Conservation (phyloP, 2,113 vertebrate genomes). For the Channa argus region DNA sequence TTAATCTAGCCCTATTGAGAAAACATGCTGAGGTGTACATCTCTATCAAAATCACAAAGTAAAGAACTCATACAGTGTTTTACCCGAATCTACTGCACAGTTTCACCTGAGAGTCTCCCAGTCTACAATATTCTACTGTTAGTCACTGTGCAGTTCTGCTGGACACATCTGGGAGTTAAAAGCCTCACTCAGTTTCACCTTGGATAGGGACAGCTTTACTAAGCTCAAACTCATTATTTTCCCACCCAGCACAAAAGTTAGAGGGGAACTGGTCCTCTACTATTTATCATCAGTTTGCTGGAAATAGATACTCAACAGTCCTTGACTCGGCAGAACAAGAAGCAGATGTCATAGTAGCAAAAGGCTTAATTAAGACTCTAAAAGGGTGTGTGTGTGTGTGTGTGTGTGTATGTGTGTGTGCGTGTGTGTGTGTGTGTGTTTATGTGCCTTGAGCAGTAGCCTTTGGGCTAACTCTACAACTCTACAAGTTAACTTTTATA, state of each 20-base stretch:
- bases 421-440: too few relatives aligned
- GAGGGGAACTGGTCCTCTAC: background rate
- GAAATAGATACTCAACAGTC: background rate
- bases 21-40: too few relatives aligned
- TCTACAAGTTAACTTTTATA: too few relatives aligned
- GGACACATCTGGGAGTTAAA: background rate
- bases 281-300: background rate
- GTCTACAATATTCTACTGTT: background rate
- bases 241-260: background rate
- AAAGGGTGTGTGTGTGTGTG: background rate
- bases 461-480: too few relatives aligned
- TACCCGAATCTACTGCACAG: too few relatives aligned
- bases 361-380: slow-evolving; percentile 20
- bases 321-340: background rate
- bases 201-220: slow-evolving; percentile 8
- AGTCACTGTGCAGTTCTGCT: background rate
- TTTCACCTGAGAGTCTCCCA: too few relatives aligned
- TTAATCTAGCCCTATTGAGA: too few relatives aligned
- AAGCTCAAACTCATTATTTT: background rate
- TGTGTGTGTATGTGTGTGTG: background rate
- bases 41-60: too few relatives aligned
- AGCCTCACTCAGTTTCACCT: background rate
- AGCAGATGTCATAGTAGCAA: slow-evolving; percentile 15
- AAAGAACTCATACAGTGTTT: too few relatives aligned
- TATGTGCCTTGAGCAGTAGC: too few relatives aligned